phyloP scores from a whole-genome alignment of 1,140 invertebrate species.

The Trichonephila inaurata region DNA sequence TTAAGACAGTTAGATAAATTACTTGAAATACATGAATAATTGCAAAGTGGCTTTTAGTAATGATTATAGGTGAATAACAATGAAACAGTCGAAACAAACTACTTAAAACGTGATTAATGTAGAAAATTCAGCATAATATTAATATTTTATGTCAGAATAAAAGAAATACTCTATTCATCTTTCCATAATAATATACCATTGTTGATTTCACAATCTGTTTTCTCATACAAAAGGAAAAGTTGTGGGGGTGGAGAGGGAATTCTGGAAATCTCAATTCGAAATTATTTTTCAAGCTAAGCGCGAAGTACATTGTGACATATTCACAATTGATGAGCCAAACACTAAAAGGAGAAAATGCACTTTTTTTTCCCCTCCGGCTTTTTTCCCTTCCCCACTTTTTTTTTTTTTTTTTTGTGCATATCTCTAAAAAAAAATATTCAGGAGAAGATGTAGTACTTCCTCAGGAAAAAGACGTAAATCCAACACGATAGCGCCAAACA shows the following conservation, averaged over 20 bases:
- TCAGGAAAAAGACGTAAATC: constrained; percentile 64
- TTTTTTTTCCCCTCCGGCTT: neutral
- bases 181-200: constrained; percentile 15
- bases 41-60: neutral
- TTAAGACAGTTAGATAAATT: too few relatives aligned
- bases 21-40: constrained; percentile 11
- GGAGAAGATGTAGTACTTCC: constrained; percentile 51
- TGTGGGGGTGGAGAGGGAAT: neutral
- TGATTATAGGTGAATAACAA: neutral
- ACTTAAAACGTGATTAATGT: constrained; percentile 19
- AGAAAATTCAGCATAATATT: neutral
- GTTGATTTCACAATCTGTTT: constrained; percentile 6
- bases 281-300: constrained; percentile 27
- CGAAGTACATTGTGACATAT: constrained; percentile 48
- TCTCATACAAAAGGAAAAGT: neutral
- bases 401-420: too few relatives aligned
- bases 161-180: neutral
- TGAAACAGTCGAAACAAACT: neutral
- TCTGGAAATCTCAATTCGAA: constrained; percentile 26
- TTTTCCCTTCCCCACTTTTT: too few relatives aligned
- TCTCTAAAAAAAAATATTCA: constrained; percentile 36
- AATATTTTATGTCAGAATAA: neutral
- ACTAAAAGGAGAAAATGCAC: constrained; percentile 4
- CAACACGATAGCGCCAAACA: constrained; percentile 63
- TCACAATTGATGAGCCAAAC: constrained; percentile 58